Conservation (phyloP, 2,888 invertebrate genomes). For the Urechis unicinctus region DNA sequence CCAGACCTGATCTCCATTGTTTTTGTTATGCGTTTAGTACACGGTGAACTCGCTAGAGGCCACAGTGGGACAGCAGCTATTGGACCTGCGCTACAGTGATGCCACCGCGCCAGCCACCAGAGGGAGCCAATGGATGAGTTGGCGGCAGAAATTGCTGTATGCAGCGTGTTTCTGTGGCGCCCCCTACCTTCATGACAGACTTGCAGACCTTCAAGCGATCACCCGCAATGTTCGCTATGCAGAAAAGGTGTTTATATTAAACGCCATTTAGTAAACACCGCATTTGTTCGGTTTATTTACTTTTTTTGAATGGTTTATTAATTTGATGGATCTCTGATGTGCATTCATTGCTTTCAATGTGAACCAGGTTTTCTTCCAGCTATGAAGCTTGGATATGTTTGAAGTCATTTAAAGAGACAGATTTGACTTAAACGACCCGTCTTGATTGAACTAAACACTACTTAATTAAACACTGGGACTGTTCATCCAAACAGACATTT, state of each 20-base stretch:
- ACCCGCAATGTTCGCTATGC: neutral
- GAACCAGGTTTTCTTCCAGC: too few species aligned
- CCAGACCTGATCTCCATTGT: neutral
- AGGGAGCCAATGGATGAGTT: slow-evolving; percentile 26
- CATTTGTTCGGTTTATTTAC: neutral
- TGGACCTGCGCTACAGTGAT: slow-evolving; percentile 65
- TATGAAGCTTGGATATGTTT: too few species aligned
- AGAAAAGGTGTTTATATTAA: neutral
- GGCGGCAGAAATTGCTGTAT: slow-evolving; percentile 33
- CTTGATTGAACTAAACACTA: too few species aligned
- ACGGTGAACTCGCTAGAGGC: slow-evolving; percentile 37
- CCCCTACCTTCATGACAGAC: slow-evolving; percentile 37
- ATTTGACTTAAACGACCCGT: too few species aligned
- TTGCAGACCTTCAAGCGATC: slow-evolving; percentile 14
- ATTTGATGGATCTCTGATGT: neutral
- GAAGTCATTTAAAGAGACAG: too few species aligned
- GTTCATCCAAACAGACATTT: too few species aligned
- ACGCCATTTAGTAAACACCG: neutral
- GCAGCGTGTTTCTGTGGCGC: slow-evolving; percentile 33
- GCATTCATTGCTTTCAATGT: too few species aligned
- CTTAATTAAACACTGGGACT: too few species aligned
- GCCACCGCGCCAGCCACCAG: slow-evolving; percentile 8
- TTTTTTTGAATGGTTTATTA: neutral
- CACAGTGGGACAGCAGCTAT: slow-evolving; percentile 78
- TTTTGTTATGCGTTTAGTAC: slow-evolving; percentile 28